Base-by-base conservation (phyloP, 2,888 invertebrate species). In the Limnephilus marmoratus region DNA sequence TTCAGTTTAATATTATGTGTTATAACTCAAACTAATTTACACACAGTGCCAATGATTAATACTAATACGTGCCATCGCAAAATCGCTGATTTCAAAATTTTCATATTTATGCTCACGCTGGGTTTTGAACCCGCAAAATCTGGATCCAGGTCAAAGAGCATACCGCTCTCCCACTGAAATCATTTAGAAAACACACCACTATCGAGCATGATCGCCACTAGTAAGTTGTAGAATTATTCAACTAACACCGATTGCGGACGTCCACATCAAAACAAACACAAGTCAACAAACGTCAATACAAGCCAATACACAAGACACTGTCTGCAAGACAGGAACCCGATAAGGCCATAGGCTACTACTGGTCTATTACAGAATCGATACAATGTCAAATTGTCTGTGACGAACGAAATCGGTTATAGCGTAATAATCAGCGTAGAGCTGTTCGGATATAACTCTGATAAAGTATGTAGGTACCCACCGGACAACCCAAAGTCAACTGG, bases 401-500 rank as follows among this genome's bases (percentile, higher is more conserved):
- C 9, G 9, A 68, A 68, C 68, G 7, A 24, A 68, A 68, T 68
- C 68, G n/a, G n/a, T 11, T 68, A n/a, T 68, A 68, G 68, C 68
- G 24, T 24, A 68, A 68, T 68, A 68, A 24, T 68, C 68, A 68
- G 68, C 9, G 5, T 53, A 53, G 18, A 53, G 53, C 1, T 2
- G 68, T 9, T 0, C 68, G 68, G 24, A 68, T 68, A 68, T 4
- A 24, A 68, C 68, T 1, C 68, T 24, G 68, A 68, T 68, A 68
- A 68, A 68, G 68, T n/a, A 68, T 18, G 68, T 68, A 68, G 68
- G 68, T 68, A 68, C 68, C 68, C 41, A n/a, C 37, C 45, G 86
- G 45, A 49, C 86, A 45, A 45, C 86, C 86, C 41, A 49, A 45
- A 86, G 49, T 45, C 86, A 29, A 86, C 41, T 86, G 86, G 45